Evolutionary conservation across 1,140 invertebrate genomes (phyloP).

Genomic region (Hylaeus anthracinus): DNA sequence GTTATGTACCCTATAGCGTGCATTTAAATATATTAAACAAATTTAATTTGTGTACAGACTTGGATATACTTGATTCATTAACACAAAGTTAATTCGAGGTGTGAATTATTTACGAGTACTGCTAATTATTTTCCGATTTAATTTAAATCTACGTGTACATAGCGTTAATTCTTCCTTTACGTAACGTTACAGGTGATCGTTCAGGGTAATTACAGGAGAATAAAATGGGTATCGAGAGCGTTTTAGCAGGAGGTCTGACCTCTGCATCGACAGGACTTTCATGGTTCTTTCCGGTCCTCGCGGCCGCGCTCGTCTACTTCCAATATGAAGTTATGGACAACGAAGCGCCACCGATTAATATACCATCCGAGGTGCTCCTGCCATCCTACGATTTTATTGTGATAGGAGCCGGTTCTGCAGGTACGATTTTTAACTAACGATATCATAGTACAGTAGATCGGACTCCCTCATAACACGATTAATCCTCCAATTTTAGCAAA

Average conservation of each 20-base stretch:
- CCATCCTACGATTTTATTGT: conserved; percentile 92
- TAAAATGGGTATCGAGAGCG: conserved; percentile 73
- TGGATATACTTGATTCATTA: too few species aligned
- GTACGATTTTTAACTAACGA: conserved; percentile 78
- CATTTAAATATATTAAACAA: too few species aligned
- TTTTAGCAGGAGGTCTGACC: conserved; percentile 73
- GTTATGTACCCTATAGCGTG: too few species aligned
- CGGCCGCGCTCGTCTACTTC: conserved; percentile 91
- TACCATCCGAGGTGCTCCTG: conserved; percentile 84
- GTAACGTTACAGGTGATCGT: background rate
- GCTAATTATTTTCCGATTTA: too few species aligned
- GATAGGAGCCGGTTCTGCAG: conserved; percentile 97
- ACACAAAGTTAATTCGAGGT: too few species aligned
- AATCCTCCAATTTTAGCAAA: too few species aligned
- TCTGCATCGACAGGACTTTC: conserved; percentile 83
- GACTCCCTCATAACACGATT: too few species aligned
- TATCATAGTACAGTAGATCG: too few species aligned
- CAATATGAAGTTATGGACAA: conserved; percentile 90
- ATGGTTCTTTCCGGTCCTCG: conserved; percentile 90
- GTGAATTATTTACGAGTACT: too few species aligned
- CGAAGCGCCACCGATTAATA: conserved; percentile 86
- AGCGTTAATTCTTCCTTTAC: too few species aligned
- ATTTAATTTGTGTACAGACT: too few species aligned
- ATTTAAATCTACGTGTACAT: too few species aligned
- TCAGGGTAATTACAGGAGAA: background rate